phyloP scores from a whole-genome alignment of 2,797 vertebrate species.

The Caiman crocodilus region DNA sequence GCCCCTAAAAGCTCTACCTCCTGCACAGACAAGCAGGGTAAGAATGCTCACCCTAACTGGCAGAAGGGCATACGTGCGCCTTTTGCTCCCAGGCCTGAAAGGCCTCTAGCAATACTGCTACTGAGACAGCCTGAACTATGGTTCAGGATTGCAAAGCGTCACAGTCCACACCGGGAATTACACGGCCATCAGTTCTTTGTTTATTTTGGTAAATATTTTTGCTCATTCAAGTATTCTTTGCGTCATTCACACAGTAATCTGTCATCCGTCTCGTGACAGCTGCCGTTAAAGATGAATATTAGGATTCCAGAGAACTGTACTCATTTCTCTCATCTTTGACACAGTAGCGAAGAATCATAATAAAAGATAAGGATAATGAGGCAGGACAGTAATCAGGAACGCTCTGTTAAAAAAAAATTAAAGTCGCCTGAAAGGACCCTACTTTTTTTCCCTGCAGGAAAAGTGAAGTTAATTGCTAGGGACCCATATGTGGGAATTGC shows the following conservation, averaged over 20 bases:
- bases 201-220: conserved; percentile 42
- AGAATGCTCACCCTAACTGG: neutral
- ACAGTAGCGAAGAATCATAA: conserved; percentile 66
- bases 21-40: neutral
- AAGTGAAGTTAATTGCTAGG: conserved; percentile 39
- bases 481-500: conserved; percentile 12
- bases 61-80: neutral
- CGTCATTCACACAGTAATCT: conserved; percentile 2
- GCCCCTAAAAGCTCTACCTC: neutral
- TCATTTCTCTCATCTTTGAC: conserved; percentile 62
- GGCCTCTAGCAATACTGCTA: neutral
- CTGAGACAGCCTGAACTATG: neutral
- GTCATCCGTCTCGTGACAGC: conserved; percentile 40
- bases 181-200: neutral
- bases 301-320: conserved; percentile 57
- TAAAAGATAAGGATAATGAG: conserved; percentile 60
- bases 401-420: neutral
- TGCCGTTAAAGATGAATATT: conserved; percentile 60
- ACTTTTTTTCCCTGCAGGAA: neutral
- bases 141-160: neutral
- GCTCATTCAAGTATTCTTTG: conserved; percentile 41
- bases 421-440: neutral
- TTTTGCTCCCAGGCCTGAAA: neutral
- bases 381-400: conserved; percentile 45
- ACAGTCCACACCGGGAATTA: neutral